Conservation (phyloP, 2,888 invertebrate genomes). For the Gymnosoma rotundatum region DNA sequence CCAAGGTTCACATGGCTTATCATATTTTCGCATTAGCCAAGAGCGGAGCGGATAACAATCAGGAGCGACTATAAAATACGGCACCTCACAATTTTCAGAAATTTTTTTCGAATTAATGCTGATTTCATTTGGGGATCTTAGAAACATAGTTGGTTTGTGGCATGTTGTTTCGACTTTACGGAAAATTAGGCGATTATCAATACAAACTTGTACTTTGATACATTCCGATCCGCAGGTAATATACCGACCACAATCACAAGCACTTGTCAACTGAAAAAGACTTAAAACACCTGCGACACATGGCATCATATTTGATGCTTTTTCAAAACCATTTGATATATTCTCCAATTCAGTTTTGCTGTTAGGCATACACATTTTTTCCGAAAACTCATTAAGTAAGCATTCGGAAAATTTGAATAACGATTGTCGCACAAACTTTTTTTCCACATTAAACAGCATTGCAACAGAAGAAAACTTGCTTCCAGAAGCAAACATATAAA, state of each 20-base stretch:
- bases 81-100: constrained; percentile 66
- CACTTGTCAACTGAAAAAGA: constrained; percentile 76
- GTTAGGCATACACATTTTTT: constrained; percentile 75
- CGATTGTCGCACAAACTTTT: constrained; percentile 76
- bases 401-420: constrained; percentile 78
- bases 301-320: constrained; percentile 78
- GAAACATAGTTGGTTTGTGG: constrained; percentile 73
- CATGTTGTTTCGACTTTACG: constrained; percentile 77
- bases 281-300: constrained; percentile 78
- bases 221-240: constrained; percentile 72
- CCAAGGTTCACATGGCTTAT: constrained; percentile 75
- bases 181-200: constrained; percentile 79
- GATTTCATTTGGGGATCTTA: constrained; percentile 75
- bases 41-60: constrained; percentile 77
- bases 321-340: constrained; percentile 76
- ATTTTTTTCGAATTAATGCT: constrained; percentile 65
- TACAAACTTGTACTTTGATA: constrained; percentile 77
- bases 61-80: constrained; percentile 77
- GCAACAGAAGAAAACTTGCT: constrained; percentile 77
- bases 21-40: constrained; percentile 79
- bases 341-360: constrained; percentile 74
- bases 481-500: constrained; percentile 79
- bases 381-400: constrained; percentile 75
- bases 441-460: constrained; percentile 76
- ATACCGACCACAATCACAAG: constrained; percentile 70